Base-by-base conservation (phyloP, 35 echinoderm and acorn worm genomes). In the Lytechinus pictus region DNA sequence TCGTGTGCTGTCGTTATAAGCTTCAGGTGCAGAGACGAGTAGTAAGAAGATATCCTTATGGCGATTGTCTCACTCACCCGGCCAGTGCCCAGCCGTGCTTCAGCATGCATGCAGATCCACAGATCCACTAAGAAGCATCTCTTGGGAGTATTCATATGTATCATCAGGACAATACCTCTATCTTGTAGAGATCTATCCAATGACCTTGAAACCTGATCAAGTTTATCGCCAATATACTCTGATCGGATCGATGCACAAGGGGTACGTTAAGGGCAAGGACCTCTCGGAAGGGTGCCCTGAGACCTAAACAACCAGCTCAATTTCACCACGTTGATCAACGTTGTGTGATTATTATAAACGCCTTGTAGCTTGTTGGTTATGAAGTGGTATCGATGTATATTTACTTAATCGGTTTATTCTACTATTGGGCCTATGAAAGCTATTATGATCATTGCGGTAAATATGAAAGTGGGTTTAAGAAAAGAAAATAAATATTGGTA, bases 51-150 rank as follows among this genome's bases (percentile, higher is more conserved):
- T 79, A 79, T 7, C 66, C 66, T 79, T 16, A 19, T 24, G n/a
- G 66, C 66, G 66, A 79, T 5, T 16, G 66, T 79, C 66, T 79
- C 66, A 79, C 66, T 79, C 66, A 79, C 14, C 66, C 16, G 7
- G 14, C 19, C 21, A 79, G 66, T 14, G 19, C 21, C 66, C 21
- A 24, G 12, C 66, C 66, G 66, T 79, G 66, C 66, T 79, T 5
- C 66, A 79, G 66, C 66, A 79, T 79, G 66, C 66, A 79, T 79
- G 66, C 66, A 79, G 66, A 79, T 79, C 66, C 66, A n/a, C 66
- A 79, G 66, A 79, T 79, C 66, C 66, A n/a, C 66, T 10, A 79
- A 79, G 66, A 24, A 79, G 16, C 21, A n/a, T 79, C 66, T 79
- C 66, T 24, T 24, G 1, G 66, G 66, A 79, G 66, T 79, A 79